These are phyloP conservation scores for Benthosema pterotum DNA, from an alignment of 2,797 vertebrate species.

Conservation along the genomic window DNA sequence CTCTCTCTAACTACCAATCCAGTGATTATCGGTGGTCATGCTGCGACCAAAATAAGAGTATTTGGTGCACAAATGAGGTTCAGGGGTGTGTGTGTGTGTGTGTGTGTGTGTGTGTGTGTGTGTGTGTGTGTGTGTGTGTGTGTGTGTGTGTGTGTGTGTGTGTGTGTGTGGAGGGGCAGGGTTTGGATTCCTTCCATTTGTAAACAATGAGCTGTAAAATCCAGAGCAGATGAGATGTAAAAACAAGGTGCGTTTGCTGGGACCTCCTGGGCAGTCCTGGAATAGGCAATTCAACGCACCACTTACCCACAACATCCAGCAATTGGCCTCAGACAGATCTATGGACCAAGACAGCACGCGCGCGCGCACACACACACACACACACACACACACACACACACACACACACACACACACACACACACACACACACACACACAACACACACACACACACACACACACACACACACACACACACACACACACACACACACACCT, in stretches of 20 bases:
- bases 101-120: too few relatives aligned
- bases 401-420: neutral
- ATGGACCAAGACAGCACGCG: too few relatives aligned
- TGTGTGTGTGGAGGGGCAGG: too few relatives aligned
- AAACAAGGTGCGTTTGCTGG: constrained; percentile 45
- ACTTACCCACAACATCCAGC: constrained; percentile 59
- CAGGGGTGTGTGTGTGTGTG: neutral
- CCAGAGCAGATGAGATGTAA: constrained; percentile 56
- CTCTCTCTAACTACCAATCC: constrained; percentile 14
- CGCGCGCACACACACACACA: neutral
- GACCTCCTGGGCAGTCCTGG: constrained; percentile 59
- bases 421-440: too few relatives aligned
- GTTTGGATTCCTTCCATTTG: constrained; percentile 49
- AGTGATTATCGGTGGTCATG: constrained; percentile 52
- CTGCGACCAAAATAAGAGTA: constrained; percentile 57
- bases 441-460: neutral
- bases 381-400: neutral
- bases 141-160: too few relatives aligned
- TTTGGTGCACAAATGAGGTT: constrained; percentile 51
- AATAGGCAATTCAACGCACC: constrained; percentile 69
- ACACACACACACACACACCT: too few relatives aligned
- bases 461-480: neutral
- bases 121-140: too few relatives aligned
- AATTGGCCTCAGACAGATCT: constrained; percentile 21
- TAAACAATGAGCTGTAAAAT: constrained; percentile 69